These are phyloP conservation scores for Tautogolabrus adspersus DNA, from an alignment of 2,113 vertebrate species.

Conservation along the genomic window DNA sequence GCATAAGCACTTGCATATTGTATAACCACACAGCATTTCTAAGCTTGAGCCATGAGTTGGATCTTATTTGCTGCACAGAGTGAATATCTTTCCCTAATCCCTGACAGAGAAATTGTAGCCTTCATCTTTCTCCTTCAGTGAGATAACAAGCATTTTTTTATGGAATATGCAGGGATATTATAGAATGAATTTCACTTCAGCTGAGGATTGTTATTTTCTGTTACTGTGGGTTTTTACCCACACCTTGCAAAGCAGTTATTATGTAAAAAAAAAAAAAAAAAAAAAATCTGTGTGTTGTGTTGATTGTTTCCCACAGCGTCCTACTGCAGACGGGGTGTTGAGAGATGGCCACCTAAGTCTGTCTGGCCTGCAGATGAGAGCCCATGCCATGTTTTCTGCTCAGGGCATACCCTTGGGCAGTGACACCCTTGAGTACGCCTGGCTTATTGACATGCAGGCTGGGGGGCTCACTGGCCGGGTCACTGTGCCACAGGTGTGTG, in stretches of 20 bases:
- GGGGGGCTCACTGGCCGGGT: conserved; percentile 94
- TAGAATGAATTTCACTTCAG: not conserved
- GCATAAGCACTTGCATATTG: conserved; percentile 42
- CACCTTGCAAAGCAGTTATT: not conserved
- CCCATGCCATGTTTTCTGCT: conserved; percentile 97
- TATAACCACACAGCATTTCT: conserved; percentile 28
- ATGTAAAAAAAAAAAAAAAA: not conserved
- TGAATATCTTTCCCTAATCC: conserved; percentile 50
- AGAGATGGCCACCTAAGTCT: conserved; percentile 95
- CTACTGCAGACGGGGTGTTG: conserved; percentile 90
- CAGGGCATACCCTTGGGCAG: conserved; percentile 92
- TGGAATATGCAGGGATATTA: not conserved
- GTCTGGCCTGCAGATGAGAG: conserved; percentile 95
- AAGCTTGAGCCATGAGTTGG: conserved; percentile 14
- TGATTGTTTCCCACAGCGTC: conserved; percentile 82
- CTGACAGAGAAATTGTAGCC: not conserved
- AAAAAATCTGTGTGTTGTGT: not conserved
- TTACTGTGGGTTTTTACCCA: not conserved
- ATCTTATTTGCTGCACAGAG: conserved; percentile 31
- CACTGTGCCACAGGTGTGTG: conserved; percentile 92
- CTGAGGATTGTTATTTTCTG: not conserved
- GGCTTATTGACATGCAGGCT: conserved; percentile 96
- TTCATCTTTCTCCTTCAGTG: not conserved
- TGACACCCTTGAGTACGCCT: conserved; percentile 95
- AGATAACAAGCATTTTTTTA: conserved; percentile 2